Evolutionary conservation across 2,888 invertebrate genomes (phyloP).

Genomic region (Drosophila trichaetosa): DNA sequence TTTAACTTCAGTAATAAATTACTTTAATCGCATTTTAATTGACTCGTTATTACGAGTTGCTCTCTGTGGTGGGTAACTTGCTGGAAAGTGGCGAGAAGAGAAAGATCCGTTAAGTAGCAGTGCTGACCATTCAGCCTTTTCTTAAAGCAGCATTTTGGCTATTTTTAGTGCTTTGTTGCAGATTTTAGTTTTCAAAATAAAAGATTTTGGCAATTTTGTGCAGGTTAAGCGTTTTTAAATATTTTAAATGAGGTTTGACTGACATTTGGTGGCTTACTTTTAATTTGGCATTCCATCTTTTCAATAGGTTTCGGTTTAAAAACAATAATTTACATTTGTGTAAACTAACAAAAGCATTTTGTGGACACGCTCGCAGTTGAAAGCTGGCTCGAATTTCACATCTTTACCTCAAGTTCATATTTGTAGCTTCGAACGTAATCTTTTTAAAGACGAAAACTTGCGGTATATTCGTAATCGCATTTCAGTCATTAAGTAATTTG

Average conservation of each 20-base stretch:
- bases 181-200: neutral
- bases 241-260: too few species aligned
- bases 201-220: neutral
- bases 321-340: neutral
- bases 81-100: neutral
- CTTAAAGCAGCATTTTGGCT: neutral
- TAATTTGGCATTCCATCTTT: neutral
- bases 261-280: neutral
- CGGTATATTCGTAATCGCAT: conserved; percentile 1
- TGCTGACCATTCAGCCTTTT: neutral
- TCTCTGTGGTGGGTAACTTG: neutral
- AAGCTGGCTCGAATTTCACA: neutral
- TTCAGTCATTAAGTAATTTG: conserved; percentile 9
- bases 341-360: neutral
- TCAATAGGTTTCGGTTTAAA: neutral
- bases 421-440: neutral
- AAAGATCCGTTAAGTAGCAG: neutral
- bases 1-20: neutral
- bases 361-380: neutral
- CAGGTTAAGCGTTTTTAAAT: neutral
- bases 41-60: too few species aligned
- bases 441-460: neutral
- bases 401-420: neutral
- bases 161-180: neutral
- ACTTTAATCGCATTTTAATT: neutral